Evolutionary conservation across 1,140 invertebrate genomes (phyloP).

Genomic region (Samia ricini): DNA sequence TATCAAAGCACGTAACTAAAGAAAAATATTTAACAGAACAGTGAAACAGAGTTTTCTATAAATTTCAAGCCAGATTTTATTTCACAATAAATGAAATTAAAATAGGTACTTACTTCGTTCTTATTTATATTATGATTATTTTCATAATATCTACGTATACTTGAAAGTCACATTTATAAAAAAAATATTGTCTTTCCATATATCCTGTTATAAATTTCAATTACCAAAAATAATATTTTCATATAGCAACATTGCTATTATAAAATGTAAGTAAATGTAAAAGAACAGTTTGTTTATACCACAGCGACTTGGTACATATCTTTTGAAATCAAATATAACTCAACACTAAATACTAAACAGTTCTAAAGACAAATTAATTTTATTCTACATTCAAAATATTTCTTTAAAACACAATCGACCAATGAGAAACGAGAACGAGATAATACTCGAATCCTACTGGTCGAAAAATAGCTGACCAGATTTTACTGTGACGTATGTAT

Average conservation of each 20-base stretch:
- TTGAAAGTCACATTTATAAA: not conserved
- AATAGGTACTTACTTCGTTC: slow-evolving; percentile 8
- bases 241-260: not conserved
- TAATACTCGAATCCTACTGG: not conserved
- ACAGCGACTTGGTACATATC: no score
- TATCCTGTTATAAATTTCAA: not conserved
- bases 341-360: no score
- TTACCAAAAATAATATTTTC: not conserved
- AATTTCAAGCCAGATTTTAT: not conserved
- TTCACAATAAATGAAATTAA: slow-evolving; percentile 1
- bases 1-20: no score
- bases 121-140: not conserved
- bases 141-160: not conserved
- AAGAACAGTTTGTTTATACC: not conserved
- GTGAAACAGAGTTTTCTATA: not conserved
- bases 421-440: not conserved
- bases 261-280: not conserved
- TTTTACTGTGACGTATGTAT: not conserved
- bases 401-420: no score
- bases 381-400: no score
- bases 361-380: no score
- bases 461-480: not conserved
- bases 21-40: not conserved
- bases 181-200: not conserved
- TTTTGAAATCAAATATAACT: no score